Evolutionary conservation across 2,797 vertebrate genomes (phyloP).

Genomic region (Cyclopterus lumpus): DNA sequence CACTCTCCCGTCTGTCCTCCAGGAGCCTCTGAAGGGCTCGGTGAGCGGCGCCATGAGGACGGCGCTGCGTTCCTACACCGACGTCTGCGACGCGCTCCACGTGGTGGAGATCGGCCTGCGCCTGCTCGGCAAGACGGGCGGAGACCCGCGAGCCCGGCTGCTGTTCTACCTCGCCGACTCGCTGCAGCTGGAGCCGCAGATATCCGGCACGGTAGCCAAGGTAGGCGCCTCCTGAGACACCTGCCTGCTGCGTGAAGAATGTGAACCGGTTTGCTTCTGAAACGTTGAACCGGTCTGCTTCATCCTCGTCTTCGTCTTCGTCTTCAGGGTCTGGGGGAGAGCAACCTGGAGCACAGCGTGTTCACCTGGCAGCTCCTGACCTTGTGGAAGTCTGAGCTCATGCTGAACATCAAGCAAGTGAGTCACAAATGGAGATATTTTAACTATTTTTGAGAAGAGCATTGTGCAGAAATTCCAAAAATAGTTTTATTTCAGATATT

Average conservation of each 20-base stretch:
- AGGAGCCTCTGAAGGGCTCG: slow-evolving; percentile 78
- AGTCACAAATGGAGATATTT: slow-evolving; percentile 19
- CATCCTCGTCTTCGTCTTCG: slow-evolving; percentile 4
- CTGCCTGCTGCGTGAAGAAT: not conserved
- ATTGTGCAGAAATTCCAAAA: too few species aligned
- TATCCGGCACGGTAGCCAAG: slow-evolving; percentile 77
- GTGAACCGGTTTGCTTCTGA: not conserved
- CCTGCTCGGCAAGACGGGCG: slow-evolving; percentile 80
- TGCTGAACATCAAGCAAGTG: slow-evolving; percentile 78
- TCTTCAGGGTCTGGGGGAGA: slow-evolving; percentile 74
- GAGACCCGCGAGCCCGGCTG: slow-evolving; percentile 52
- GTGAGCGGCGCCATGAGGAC: slow-evolving; percentile 62
- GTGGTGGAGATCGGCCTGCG: slow-evolving; percentile 79
- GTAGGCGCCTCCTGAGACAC: slow-evolving; percentile 50
- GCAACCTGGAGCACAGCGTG: slow-evolving; percentile 73
- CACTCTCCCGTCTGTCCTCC: slow-evolving; percentile 2
- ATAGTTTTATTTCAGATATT: too few species aligned
- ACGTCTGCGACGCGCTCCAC: slow-evolving; percentile 76
- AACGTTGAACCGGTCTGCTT: not conserved
- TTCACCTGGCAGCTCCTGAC: slow-evolving; percentile 84
- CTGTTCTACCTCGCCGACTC: slow-evolving; percentile 72
- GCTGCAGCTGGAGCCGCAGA: slow-evolving; percentile 75
- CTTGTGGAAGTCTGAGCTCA: slow-evolving; percentile 83
- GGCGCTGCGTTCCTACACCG: slow-evolving; percentile 76
- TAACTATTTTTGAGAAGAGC: not conserved